Conservation (phyloP, 2,113 vertebrate genomes). For the Crotalus tigris region DNA sequence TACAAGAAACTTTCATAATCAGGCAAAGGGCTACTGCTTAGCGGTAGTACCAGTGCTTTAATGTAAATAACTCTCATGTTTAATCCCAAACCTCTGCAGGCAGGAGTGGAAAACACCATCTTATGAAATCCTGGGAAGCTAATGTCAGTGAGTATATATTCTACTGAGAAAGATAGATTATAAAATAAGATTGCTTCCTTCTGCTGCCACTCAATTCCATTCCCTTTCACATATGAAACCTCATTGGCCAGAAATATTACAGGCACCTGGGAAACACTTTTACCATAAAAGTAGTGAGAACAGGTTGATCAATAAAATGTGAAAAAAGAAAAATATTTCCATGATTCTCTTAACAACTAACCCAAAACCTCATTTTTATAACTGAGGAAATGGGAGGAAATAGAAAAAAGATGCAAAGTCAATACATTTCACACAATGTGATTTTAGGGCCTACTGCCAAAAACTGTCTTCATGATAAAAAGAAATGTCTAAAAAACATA, state of each 20-base stretch:
- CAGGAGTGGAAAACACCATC: not conserved
- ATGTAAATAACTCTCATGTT: not conserved
- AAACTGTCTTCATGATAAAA: constrained; percentile 9
- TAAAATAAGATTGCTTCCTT: not conserved
- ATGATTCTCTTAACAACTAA: not conserved
- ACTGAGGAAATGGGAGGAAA: not conserved
- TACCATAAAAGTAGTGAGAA: not conserved
- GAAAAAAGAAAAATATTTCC: not conserved
- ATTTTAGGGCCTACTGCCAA: constrained; percentile 12
- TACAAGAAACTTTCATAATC: not conserved
- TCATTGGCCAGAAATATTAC: not conserved
- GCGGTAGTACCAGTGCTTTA: not conserved
- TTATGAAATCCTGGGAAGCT: not conserved
- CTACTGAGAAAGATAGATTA: not conserved
- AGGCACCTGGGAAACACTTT: not conserved
- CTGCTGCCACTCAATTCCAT: not conserved
- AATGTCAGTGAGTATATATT: not conserved
- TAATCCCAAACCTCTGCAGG: not conserved
- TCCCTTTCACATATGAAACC: not conserved
- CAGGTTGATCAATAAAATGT: not conserved
- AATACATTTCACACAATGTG: constrained; percentile 8
- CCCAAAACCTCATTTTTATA: not conserved
- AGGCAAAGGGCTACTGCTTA: not conserved
- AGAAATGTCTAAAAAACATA: constrained; percentile 1
- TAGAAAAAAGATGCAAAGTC: not conserved